phyloP scores from a whole-genome alignment of 2,113 vertebrate species.

The Dinomys branickii region DNA sequence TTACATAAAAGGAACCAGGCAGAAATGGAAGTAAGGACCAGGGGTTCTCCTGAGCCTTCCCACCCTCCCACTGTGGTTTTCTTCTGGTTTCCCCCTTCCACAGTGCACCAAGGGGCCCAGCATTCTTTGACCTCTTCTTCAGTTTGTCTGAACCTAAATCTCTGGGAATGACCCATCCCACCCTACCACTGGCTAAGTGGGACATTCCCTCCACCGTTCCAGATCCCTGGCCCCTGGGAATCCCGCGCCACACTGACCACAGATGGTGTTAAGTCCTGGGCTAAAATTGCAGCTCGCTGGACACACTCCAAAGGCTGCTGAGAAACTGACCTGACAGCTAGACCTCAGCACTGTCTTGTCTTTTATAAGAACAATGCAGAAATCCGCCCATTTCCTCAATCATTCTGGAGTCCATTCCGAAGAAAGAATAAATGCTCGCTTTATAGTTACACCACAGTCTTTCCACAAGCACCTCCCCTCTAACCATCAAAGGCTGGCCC shows the following conservation, averaged over 20 bases:
- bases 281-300: not conserved
- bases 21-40: not conserved
- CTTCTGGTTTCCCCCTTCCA: not conserved
- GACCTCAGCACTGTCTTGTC: not conserved
- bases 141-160: not conserved
- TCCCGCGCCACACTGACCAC: no score
- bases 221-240: accelerated
- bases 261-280: not conserved
- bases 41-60: not conserved
- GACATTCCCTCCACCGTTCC: not conserved
- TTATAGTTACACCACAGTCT: not conserved
- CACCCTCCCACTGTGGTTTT: accelerated
- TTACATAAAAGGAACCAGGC: not conserved
- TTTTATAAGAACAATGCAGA: not conserved
- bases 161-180: not conserved
- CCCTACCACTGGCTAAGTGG: not conserved
- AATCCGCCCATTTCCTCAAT: not conserved
- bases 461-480: not conserved
- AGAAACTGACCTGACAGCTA: not conserved
- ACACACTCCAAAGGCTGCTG: not conserved
- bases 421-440: not conserved
- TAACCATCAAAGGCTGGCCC: not conserved
- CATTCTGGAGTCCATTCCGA: accelerated
- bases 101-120: accelerated
- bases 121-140: not conserved